Base-by-base conservation (phyloP, 2,113 vertebrate species). In the Embiotoca jacksoni region DNA sequence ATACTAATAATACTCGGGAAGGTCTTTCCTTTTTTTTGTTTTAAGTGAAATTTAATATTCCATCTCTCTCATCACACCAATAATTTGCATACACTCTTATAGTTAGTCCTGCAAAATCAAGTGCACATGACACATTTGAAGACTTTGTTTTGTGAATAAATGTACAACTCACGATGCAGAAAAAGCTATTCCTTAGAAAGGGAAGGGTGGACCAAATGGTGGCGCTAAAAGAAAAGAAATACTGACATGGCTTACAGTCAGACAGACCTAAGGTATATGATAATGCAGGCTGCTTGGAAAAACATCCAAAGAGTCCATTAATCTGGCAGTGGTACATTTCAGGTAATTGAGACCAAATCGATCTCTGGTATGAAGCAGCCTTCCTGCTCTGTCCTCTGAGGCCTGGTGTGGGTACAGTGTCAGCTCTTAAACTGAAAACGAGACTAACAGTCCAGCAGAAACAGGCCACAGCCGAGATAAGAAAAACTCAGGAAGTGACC, bases 401-500 rank as follows among this genome's bases (percentile, higher is more conserved):
- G 57, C 72, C 70, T 78, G 67, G 35, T 62, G 66, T 47, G 58
- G 81, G 61, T 72, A 64, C 15, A 37, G 70, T 80, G 50, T 72
- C 78, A 70, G 49, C 65, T 72, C 86, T 64, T 58, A 37, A 52
- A 62, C 54, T 69, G 70, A 70, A 83, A 73, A 65, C 11, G 67
- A 84, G 78, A 80, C 85, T 73, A 76, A 64, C 44, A 88, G 49
- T 61, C 58, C 14, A 16, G 74, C 66, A 78, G 53, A 84, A 89
- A 75, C 82, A 58, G 70, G 60, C 71, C 41, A 46, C 16, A 61
- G 76, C 58, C 41, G 39, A 84, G 90, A 92, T 91, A 89, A 87
- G 71, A 56, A 37, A 63, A 39, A 82, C 39, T 39, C 85, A 93
- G 93, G 93, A 94, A 93, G 89, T 92, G 65, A 91, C 87, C 74